These are phyloP conservation scores for Dynastes grantii DNA, from an alignment of 2,888 invertebrate species.

Conservation along the genomic window DNA sequence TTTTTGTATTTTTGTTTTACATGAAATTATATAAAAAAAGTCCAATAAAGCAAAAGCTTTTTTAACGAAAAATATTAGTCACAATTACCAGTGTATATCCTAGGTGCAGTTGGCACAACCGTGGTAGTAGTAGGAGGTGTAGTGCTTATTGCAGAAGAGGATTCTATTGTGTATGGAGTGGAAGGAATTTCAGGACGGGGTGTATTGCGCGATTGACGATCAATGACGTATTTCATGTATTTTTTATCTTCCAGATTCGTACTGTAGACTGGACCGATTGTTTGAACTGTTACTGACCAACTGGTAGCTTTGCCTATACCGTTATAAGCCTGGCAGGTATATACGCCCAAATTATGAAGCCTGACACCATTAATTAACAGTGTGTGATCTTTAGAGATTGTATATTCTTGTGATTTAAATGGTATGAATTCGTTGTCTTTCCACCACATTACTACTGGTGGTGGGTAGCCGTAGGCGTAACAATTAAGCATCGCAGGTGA, in stretches of 20 bases:
- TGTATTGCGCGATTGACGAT: constrained; percentile 66
- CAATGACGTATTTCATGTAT: constrained; percentile 76
- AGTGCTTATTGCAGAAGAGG: constrained; percentile 26
- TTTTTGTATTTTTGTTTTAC: too few relatives aligned
- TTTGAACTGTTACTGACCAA: constrained; percentile 83
- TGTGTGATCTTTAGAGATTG: constrained; percentile 82
- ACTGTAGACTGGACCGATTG: constrained; percentile 80
- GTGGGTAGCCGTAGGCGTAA: constrained; percentile 87
- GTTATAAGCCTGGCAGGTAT: constrained; percentile 93
- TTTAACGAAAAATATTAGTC: constrained; percentile 16
- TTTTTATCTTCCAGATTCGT: constrained; percentile 73
- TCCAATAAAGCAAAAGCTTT: constrained; percentile 25
- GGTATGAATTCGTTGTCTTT: constrained; percentile 84
- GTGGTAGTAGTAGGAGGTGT: constrained; percentile 45
- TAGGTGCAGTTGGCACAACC: constrained; percentile 37
- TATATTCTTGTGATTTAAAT: constrained; percentile 78
- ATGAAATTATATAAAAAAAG: not conserved
- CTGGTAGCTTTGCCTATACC: constrained; percentile 82
- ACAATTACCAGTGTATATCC: constrained; percentile 49
- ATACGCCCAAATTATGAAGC: constrained; percentile 84
- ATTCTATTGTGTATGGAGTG: constrained; percentile 47
- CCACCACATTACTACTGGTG: constrained; percentile 89
- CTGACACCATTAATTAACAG: constrained; percentile 83
- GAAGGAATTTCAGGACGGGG: constrained; percentile 63
- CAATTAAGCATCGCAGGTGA: constrained; percentile 83